These are phyloP conservation scores for Egretta garzetta DNA, from an alignment of 2,113 vertebrate species.

Conservation along the genomic window DNA sequence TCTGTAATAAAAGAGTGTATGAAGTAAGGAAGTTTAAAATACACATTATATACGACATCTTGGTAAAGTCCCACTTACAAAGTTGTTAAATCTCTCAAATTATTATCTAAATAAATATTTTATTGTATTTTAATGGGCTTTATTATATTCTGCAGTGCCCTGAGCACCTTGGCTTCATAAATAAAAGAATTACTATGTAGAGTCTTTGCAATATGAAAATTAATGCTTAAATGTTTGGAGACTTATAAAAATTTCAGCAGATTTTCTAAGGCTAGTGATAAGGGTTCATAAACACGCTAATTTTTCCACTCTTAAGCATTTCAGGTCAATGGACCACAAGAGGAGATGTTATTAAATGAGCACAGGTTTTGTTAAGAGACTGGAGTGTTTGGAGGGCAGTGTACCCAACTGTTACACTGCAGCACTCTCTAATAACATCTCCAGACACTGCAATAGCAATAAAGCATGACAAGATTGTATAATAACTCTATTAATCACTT, in stretches of 20 bases:
- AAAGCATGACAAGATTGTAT: neutral
- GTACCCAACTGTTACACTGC: neutral
- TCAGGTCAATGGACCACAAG: neutral
- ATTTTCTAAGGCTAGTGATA: neutral
- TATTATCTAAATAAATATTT: constrained; percentile 40
- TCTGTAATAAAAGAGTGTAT: neutral
- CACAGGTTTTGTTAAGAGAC: neutral
- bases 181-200: constrained; percentile 3
- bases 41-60: neutral
- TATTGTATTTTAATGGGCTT: constrained; percentile 21
- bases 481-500: neutral
- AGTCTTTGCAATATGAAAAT: constrained; percentile 20
- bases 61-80: neutral
- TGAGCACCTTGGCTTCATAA: constrained; percentile 44
- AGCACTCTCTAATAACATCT: neutral
- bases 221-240: constrained; percentile 36
- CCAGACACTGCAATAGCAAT: neutral
- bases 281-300: neutral
- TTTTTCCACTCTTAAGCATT: neutral
- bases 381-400: neutral
- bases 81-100: neutral
- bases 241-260: neutral
- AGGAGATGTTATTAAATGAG: neutral
- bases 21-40: neutral
- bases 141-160: constrained; percentile 21